Percentiles rank a stretch among this genome's conserved stretches.
phyloP scores from a whole-genome alignment of 2,888 invertebrate genomes.

The Acronicta leporina region DNA sequence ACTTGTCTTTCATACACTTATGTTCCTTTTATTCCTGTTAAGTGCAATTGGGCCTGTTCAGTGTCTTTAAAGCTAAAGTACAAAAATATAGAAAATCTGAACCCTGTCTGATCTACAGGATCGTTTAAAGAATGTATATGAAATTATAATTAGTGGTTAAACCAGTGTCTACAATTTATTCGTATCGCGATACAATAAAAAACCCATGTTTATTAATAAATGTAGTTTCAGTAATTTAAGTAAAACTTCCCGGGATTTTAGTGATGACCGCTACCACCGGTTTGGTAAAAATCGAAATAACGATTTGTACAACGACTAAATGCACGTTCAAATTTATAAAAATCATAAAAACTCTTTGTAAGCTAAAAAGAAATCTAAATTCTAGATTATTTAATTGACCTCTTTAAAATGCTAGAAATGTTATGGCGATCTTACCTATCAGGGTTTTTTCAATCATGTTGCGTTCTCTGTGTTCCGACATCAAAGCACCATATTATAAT shows the following conservation, averaged over 20 bases:
- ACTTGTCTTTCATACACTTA: background rate
- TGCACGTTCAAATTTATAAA: constrained; percentile 27
- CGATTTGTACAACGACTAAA: constrained; percentile 43
- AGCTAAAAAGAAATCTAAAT: constrained; percentile 25
- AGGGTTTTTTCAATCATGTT: no score
- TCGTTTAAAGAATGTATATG: constrained; percentile 15
- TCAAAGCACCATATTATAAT: constrained; percentile 22
- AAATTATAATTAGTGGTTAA: constrained; percentile 6
- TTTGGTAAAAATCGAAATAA: constrained; percentile 23
- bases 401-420: background rate
- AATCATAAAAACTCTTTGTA: constrained; percentile 39
- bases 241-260: background rate
- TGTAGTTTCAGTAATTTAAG: constrained; percentile 8
- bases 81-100: constrained; percentile 21
- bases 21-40: constrained; percentile 16
- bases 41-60: constrained; percentile 13
- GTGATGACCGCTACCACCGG: background rate
- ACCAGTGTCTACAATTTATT: constrained; percentile 8
- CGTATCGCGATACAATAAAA: constrained; percentile 4
- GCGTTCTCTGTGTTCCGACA: constrained; percentile 32
- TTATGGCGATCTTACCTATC: background rate
- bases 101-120: constrained; percentile 7
- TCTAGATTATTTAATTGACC: constrained; percentile 11
- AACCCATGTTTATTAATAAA: background rate
- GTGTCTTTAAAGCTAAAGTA: constrained; percentile 18